Evolutionary conservation across 1,140 invertebrate genomes (phyloP), one percentile per base, ranked within the genome.

Genomic region (Drosophila novamexicana): DNA sequence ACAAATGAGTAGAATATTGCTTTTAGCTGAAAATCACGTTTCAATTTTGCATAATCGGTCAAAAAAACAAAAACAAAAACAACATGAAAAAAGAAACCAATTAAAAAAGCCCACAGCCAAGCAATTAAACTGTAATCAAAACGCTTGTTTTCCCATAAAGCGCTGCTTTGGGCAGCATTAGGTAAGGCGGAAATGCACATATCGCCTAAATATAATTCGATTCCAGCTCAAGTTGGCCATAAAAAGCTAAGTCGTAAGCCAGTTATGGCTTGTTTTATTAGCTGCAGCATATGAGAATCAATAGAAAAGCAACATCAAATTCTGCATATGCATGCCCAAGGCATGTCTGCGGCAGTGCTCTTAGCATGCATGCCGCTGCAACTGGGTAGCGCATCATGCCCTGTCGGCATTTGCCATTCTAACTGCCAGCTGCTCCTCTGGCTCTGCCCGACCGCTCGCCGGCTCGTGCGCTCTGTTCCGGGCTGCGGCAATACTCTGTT

Each of bases 391-490:
- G 10, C 18, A 42, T 50, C 29, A 64, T 58, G 40, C 40, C 34
- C 50, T 64, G 61, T 56, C 34, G 52, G 42, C 68, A 42, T 63
- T 70, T 54, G 37, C 59, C 59, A 47, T 62, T 61, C 50, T 7
- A 34, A 22, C 56, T 61, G 54, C 10, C 12, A 7, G 22, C 22
- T 50, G 47, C 47, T n/a, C 22, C 22, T n/a, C 10, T 22, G 29
- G 45, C 10, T 49, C 47, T 50, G 47, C 22, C 22, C 22, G 22
- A 2, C 2, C 22, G 22, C 22, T 22, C 22, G 22, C 3, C 22
- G 2, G 22, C 22, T 22, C 2, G 22, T 22, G 22, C 22, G 7
- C 1, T 14, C 45, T 7, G 18, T 14, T 9, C 10, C 16, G 16
- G 9, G 9, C 16, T 29, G 39, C 12, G 22, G 56, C 37, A n/a